Base-by-base conservation (phyloP, 2,797 vertebrate genomes). In the Taeniopygia guttata region DNA sequence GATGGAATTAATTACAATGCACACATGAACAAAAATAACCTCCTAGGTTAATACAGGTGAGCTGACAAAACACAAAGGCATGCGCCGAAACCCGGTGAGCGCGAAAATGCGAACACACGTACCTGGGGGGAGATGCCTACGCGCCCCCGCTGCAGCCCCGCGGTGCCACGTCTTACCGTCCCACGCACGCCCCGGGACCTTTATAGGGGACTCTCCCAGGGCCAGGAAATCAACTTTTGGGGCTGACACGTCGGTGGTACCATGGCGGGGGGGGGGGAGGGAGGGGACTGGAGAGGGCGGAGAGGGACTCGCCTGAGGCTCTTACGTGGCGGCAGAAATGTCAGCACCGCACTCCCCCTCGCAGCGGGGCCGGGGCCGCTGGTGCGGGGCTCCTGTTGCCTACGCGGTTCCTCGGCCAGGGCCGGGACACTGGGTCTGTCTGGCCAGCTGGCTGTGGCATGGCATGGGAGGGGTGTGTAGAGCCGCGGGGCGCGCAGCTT, bases 111-210 rank as follows among this genome's bases (percentile, higher is more conserved):
- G 13, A 56, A 38, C 16, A 54, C 11, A 90, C 96, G 32, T 97
- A 97, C 97, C 97, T 97, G 95, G n/a, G 82, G 82, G 51, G 7
- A 42, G 46, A 51, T 82, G 94, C 63, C 43, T 10, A 29, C 25
- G n/a, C 55, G 5, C 72, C 56, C 1, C 46, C 6, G 45, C 83
- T 4, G 43, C 82, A 8, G 56, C 77, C 40, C 54, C 49, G 46
- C 72, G 7, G 4, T 91, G 97, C 97, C 97, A 97, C 97, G 97
- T 97, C 95, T 86, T 92, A 40, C 74, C 23, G 59, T 49, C 63
- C 54, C 58, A 13, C 69, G 42, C 55, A 2, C 74, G 67, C 62
- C 79, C 10, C 78, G 48, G 58, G 93, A 92, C 88, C 52, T 96
- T 96, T 86, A 81, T 54, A 86, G 45, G 16, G 46, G 43, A 17